A percentile compares a stretch with the other conserved stretches of the same genome.
Conservation (phyloP, 2,113 vertebrate species). For the Rostratula benghalensis region DNA sequence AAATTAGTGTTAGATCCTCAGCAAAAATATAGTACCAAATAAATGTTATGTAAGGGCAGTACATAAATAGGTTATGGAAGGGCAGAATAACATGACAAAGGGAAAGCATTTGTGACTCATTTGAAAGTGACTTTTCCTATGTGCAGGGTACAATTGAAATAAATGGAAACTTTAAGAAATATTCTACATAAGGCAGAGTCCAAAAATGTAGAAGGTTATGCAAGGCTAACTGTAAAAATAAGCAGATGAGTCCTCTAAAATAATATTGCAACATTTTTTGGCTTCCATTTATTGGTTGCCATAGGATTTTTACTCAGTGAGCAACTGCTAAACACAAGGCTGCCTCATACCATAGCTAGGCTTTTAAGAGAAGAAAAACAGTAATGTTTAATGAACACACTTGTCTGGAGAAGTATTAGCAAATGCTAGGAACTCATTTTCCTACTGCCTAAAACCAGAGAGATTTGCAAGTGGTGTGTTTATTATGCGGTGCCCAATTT, state of each 20-base stretch:
- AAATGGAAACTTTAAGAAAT: slow-evolving; percentile 73
- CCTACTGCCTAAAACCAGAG: slow-evolving; percentile 18
- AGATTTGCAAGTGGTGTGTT: slow-evolving; percentile 25
- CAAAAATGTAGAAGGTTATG: slow-evolving; percentile 78
- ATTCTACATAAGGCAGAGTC: slow-evolving; percentile 72
- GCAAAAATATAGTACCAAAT: slow-evolving; percentile 1
- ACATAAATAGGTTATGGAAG: slow-evolving; percentile 41
- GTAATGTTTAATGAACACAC: slow-evolving; percentile 52
- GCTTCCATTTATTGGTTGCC: slow-evolving; percentile 58
- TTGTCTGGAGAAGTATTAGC: slow-evolving; percentile 49
- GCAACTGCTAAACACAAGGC: slow-evolving; percentile 33
- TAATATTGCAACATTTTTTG: slow-evolving; percentile 78
- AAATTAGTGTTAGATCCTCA: not conserved
- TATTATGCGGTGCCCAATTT: not conserved
- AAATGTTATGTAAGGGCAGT: slow-evolving; percentile 20
- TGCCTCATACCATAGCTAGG: slow-evolving; percentile 58
- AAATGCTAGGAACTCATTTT: slow-evolving; percentile 46
- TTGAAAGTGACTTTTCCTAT: slow-evolving; percentile 63
- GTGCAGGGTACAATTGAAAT: slow-evolving; percentile 62
- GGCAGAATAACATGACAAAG: slow-evolving; percentile 37
- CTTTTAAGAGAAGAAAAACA: slow-evolving; percentile 58
- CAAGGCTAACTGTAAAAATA: slow-evolving; percentile 77
- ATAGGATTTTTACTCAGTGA: slow-evolving; percentile 67
- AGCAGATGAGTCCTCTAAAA: slow-evolving; percentile 77
- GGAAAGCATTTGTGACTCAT: slow-evolving; percentile 72